These are phyloP conservation scores for Chaenodraco wilsoni DNA, from an alignment of 2,797 vertebrate species.

Conservation along the genomic window DNA sequence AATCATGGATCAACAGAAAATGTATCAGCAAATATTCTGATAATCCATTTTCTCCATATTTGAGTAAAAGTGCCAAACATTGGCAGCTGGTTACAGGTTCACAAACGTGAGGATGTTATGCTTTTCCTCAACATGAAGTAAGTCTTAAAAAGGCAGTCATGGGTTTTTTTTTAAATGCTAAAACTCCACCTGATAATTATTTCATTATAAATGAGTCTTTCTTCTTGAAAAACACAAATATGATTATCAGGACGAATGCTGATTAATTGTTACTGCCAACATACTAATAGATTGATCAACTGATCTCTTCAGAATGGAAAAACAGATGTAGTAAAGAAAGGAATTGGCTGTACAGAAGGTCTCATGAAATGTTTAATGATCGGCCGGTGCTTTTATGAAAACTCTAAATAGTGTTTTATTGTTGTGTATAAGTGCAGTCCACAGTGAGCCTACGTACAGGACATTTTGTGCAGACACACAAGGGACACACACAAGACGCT, in stretches of 20 bases:
- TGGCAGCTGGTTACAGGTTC: background rate
- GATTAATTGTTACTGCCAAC: background rate
- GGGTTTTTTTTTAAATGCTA: background rate
- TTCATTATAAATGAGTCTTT: too few relatives aligned
- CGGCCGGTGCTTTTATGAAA: background rate
- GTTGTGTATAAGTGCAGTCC: background rate
- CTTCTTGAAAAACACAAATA: background rate
- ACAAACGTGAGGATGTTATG: background rate
- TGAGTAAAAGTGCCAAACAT: background rate
- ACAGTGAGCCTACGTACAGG: background rate
- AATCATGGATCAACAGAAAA: background rate
- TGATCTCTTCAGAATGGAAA: background rate
- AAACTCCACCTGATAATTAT: too few relatives aligned
- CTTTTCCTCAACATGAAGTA: background rate
- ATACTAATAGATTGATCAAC: background rate
- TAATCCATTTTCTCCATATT: background rate
- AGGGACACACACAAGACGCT: background rate
- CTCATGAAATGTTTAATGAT: background rate
- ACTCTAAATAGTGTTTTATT: background rate
- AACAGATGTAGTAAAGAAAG: background rate
- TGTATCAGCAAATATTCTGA: background rate
- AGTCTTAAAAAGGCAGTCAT: background rate
- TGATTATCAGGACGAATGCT: background rate
- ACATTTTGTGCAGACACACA: background rate
- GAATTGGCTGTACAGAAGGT: background rate